Conservation (phyloP, 2,888 invertebrate genomes). For the Pocota personata region DNA sequence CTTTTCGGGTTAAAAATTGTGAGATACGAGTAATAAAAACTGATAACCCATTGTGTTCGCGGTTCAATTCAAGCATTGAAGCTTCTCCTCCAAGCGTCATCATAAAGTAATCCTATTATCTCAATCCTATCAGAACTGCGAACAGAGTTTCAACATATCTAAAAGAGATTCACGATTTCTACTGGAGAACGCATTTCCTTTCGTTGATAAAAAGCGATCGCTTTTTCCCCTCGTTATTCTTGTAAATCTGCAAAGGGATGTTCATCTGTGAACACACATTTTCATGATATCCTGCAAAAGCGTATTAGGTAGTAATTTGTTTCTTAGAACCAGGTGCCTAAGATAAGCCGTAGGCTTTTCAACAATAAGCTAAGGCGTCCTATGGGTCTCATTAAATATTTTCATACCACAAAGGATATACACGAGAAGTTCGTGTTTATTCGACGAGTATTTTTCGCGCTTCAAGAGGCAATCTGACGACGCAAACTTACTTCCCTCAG, state of each 20-base stretch:
- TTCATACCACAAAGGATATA: slow-evolving; percentile 7
- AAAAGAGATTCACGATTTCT: neutral
- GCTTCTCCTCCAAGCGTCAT: neutral
- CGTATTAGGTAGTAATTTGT: neutral
- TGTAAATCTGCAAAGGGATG: neutral
- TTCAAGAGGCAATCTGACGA: slow-evolving; percentile 13
- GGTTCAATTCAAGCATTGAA: neutral
- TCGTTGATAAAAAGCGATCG: neutral
- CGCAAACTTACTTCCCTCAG: slow-evolving; percentile 17
- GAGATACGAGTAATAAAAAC: slow-evolving; percentile 2
- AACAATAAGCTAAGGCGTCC: neutral
- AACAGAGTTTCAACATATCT: neutral
- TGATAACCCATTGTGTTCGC: neutral
- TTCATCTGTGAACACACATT: slow-evolving; percentile 4
- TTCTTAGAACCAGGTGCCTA: slow-evolving; percentile 7
- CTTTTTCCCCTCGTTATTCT: neutral
- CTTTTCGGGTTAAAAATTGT: neutral
- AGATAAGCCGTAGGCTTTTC: slow-evolving; percentile 10
- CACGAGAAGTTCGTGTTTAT: neutral
- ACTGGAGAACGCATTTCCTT: neutral
- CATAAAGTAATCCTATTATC: slow-evolving; percentile 25
- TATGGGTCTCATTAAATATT: neutral
- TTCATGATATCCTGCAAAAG: neutral
- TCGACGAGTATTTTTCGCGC: slow-evolving; percentile 30
- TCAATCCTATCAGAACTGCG: neutral